Percentiles rank a stretch among this genome's conserved stretches.
Conservation (phyloP, 2,113 vertebrate species). For the Phrynosoma blainvillii region DNA sequence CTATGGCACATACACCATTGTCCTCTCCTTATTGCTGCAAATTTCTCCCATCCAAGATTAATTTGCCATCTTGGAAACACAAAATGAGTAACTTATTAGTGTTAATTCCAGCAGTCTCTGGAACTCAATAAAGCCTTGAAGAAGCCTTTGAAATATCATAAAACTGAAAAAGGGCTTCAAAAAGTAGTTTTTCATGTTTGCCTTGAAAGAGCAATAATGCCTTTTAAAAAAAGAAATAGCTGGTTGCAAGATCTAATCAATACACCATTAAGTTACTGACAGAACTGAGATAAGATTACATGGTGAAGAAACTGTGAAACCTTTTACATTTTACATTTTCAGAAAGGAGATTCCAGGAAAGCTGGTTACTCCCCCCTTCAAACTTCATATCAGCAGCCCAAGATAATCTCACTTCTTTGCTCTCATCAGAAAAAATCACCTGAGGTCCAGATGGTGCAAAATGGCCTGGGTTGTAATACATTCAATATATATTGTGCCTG, state of each 20-base stretch:
- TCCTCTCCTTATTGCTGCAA: constrained; percentile 41
- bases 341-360: constrained; percentile 57
- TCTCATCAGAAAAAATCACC: neutral
- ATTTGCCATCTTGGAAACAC: constrained; percentile 57
- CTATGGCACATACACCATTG: neutral
- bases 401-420: constrained; percentile 45
- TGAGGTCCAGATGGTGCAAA: neutral
- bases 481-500: neutral
- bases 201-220: constrained; percentile 55
- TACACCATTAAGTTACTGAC: constrained; percentile 64
- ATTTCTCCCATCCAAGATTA: constrained; percentile 29
- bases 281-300: constrained; percentile 50
- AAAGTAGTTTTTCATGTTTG: constrained; percentile 68
- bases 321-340: constrained; percentile 60
- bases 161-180: constrained; percentile 48
- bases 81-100: constrained; percentile 41
- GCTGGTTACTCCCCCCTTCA: neutral
- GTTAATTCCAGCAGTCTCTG: constrained; percentile 53
- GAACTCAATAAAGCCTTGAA: constrained; percentile 55
- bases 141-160: constrained; percentile 64
- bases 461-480: neutral
- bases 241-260: constrained; percentile 56
- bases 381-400: constrained; percentile 49
- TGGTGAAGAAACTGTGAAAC: constrained; percentile 58
- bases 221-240: constrained; percentile 64